Base-by-base conservation (phyloP, 2,113 vertebrate genomes). In the Archocentrus centrarchus region DNA sequence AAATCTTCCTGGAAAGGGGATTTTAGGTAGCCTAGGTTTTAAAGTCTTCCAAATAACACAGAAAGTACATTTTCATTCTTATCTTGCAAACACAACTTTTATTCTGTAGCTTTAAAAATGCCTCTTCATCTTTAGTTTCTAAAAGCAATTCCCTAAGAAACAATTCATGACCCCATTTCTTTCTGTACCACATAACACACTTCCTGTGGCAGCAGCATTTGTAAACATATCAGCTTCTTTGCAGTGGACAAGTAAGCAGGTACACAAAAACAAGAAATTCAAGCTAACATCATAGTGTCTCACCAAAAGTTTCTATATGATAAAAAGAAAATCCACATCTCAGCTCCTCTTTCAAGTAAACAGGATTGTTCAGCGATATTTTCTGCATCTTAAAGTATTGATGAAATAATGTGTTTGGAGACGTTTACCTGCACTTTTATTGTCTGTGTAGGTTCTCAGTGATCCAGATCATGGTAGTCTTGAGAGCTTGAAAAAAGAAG, bases 131-230 rank as follows among this genome's bases (percentile, higher is more conserved):
- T 81, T 77, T 15, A 77, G 20, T 39, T 75, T 78, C 4, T 79
- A 62, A 79, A 86, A 70, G 5, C 39, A 57, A 18, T 64, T 68
- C 66, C 81, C 79, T 39, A 35, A 59, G 75, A 87, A 76, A 75
- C 63, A 63, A 7, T 77, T 85, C 41, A 77, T 41, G 27, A 58
- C 83, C 35, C 37, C 44, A 41, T 83, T 81, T 80, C 47, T 62
- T 80, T 63, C 18, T 47, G 59, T 15, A 20, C 30, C 50, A 41
- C 13, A 66, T 41, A 77, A 70, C 24, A 73, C 1, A 20, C 27
- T 41, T 60, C 5, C 14, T 77, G 22, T 80, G 57, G 59, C 11
- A 82, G 55, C 47, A 79, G 24, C 39, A 64, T 79, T 55, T 50
- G 37, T 84, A 84, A 80, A 88, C 27, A 50, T 20, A 47, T 58